Evolutionary conservation across 2,113 vertebrate species (phyloP).

Genomic region (Chamaetylas fuelleborni): DNA sequence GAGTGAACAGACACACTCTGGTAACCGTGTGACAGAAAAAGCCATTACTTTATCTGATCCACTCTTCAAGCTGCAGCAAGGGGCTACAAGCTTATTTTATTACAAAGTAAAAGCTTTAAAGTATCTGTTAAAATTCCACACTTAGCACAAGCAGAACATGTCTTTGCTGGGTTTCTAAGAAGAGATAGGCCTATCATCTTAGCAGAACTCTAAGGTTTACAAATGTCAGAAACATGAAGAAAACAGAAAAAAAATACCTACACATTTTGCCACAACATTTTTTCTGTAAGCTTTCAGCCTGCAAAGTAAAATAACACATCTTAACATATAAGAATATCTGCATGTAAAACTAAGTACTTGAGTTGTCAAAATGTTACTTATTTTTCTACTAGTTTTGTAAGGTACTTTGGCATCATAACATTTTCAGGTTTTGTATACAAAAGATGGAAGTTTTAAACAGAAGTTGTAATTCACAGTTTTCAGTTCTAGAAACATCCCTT

Average conservation of each 20-base stretch:
- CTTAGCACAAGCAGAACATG: neutral
- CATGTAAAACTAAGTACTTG: neutral
- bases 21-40: neutral
- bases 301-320: conserved; percentile 55
- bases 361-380: neutral
- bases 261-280: conserved; percentile 97
- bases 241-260: conserved; percentile 73
- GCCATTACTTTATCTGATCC: neutral
- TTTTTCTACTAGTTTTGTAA: neutral
- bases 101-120: neutral
- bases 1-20: neutral
- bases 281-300: conserved; percentile 94
- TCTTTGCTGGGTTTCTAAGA: neutral
- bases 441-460: neutral
- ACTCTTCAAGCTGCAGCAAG: neutral
- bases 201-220: neutral
- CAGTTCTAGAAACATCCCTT: neutral
- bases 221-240: neutral
- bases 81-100: neutral
- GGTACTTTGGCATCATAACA: neutral
- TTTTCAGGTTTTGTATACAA: neutral
- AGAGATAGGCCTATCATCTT: neutral
- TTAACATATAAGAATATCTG: neutral
- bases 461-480: neutral
- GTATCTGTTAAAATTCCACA: neutral